Evolutionary conservation across 1,140 invertebrate genomes (phyloP).

Genomic region (Nasonia vitripennis): DNA sequence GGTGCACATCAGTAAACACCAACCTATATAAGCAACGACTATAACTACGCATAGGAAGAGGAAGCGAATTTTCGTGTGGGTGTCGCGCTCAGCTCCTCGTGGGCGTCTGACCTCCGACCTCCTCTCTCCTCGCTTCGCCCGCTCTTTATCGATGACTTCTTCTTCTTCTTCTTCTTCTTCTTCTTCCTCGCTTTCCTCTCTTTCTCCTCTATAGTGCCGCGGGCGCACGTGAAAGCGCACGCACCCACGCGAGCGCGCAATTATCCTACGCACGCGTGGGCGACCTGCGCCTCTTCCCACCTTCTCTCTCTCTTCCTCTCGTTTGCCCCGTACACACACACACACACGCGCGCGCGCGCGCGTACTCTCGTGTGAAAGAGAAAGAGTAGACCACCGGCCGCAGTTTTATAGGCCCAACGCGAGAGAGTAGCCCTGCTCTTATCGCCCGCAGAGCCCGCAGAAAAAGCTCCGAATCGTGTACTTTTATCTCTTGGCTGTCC

Average conservation of each 20-base stretch:
- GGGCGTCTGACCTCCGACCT: conserved; percentile 68
- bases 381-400: conserved; percentile 4
- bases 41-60: conserved; percentile 29
- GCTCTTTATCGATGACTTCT: conserved; percentile 52
- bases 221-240: conserved; percentile 66
- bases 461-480: background rate
- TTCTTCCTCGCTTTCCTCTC: conserved; percentile 35
- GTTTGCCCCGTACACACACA: background rate
- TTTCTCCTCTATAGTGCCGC: conserved; percentile 55
- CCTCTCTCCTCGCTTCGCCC: conserved; percentile 53
- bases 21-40: too few relatives aligned
- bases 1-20: too few relatives aligned
- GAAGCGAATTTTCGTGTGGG: conserved; percentile 61
- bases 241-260: conserved; percentile 60
- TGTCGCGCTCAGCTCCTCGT: conserved; percentile 69
- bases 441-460: background rate
- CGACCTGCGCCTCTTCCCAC: conserved; percentile 61
- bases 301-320: conserved; percentile 55
- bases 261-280: conserved; percentile 74
- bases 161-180: conserved; percentile 48
- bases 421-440: background rate
- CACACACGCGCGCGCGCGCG: too few relatives aligned
- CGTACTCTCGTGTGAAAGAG: background rate
- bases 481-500: background rate
- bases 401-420: background rate